Percentiles rank a stretch among this genome's conserved stretches.
Evolutionary conservation across 2,888 invertebrate species (phyloP).

Genomic region (Ormia ochracea): DNA sequence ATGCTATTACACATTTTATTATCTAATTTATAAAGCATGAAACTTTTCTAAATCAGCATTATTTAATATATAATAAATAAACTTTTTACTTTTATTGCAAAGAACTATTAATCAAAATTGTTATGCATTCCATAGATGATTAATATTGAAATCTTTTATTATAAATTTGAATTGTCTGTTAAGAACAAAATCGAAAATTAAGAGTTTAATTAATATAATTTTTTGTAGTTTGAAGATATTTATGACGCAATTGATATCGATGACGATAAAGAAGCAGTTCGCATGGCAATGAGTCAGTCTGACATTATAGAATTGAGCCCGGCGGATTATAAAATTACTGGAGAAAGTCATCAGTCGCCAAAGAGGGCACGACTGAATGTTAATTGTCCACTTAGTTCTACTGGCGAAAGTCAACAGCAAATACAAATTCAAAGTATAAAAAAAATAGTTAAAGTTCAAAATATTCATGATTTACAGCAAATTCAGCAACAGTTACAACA

Average conservation of each 20-base stretch:
- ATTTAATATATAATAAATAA: no score
- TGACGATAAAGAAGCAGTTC: slow-evolving; percentile 78
- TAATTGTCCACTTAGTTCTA: slow-evolving; percentile 78
- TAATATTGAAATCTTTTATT: no score
- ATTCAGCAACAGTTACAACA: slow-evolving; percentile 61
- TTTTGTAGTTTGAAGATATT: slow-evolving; percentile 81
- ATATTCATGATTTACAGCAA: slow-evolving; percentile 56
- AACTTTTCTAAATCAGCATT: no score
- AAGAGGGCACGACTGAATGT: slow-evolving; percentile 75
- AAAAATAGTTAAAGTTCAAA: slow-evolving; percentile 65
- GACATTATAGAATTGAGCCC: slow-evolving; percentile 79
- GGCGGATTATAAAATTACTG: slow-evolving; percentile 79
- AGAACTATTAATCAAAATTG: no score
- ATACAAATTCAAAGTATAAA: slow-evolving; percentile 66
- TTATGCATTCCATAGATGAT: no score
- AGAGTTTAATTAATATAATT: not conserved
- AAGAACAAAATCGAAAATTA: not conserved
- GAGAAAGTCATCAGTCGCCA: slow-evolving; percentile 68
- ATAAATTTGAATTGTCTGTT: not conserved
- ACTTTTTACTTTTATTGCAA: no score
- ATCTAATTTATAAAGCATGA: no score
- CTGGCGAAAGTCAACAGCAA: slow-evolving; percentile 72
- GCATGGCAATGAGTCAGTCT: slow-evolving; percentile 73
- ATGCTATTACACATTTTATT: no score
- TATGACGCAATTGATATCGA: slow-evolving; percentile 86